Conservation (phyloP, 2,113 vertebrate species). For the Malaclemys terrapin region DNA sequence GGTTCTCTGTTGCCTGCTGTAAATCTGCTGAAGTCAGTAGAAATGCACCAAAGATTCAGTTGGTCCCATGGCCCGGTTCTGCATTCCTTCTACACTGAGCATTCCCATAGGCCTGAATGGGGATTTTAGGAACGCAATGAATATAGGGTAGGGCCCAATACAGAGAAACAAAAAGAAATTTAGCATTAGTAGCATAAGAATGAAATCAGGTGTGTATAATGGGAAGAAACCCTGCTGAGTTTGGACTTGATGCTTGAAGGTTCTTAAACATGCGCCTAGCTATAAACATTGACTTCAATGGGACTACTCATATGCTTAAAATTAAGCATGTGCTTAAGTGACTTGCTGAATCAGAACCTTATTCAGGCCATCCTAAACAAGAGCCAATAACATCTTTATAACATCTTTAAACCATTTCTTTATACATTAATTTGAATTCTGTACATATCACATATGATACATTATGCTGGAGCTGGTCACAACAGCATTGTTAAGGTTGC, state of each 20-base stretch:
- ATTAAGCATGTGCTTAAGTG: not conserved
- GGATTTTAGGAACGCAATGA: not conserved
- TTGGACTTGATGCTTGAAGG: not conserved
- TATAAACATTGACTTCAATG: not conserved
- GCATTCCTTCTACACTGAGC: fast-evolving
- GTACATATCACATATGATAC: not conserved
- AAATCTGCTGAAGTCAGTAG: fast-evolving
- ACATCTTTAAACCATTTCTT: not conserved
- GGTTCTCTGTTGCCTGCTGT: fast-evolving
- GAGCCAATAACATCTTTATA: not conserved
- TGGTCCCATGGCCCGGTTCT: not conserved
- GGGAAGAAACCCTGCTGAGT: not conserved
- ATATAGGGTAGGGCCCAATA: not conserved
- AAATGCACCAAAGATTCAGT: not conserved
- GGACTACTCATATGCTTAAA: not conserved
- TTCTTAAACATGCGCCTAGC: not conserved
- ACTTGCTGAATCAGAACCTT: too few species aligned
- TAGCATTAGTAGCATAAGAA: not conserved
- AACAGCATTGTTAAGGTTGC: not conserved
- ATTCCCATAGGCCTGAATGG: not conserved
- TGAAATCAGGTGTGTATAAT: not conserved
- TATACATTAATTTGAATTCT: not conserved
- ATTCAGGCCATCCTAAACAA: not conserved
- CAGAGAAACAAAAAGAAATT: not conserved
- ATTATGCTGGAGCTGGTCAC: not conserved